phyloP scores from a whole-genome alignment of 2,113 vertebrate species.

The Genyomyrus donnyi region DNA sequence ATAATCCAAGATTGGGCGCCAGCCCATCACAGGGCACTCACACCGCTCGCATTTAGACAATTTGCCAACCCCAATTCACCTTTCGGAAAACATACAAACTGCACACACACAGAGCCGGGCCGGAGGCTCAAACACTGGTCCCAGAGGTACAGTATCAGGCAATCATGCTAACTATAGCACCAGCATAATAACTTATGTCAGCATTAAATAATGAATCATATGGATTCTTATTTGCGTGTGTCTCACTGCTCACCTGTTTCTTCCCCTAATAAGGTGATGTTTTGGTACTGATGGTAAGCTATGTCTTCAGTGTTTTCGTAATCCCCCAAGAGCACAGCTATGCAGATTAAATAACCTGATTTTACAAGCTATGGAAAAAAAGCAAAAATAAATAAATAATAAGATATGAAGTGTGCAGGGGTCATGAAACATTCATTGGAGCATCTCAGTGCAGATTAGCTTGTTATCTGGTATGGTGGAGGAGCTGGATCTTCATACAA shows the following conservation, averaged over 20 bases:
- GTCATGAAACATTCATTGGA: background rate
- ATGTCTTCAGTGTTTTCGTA: background rate
- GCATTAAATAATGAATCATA: background rate
- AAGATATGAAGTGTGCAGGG: background rate
- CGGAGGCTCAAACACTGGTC: background rate
- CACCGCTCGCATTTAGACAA: background rate
- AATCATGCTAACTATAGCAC: background rate
- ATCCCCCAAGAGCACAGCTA: background rate
- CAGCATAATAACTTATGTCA: background rate
- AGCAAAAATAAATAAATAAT: background rate
- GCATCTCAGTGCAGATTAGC: background rate
- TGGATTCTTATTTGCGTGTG: background rate
- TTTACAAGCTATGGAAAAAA: background rate
- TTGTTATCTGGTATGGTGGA: background rate
- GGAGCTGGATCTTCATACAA: background rate
- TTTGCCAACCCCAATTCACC: background rate
- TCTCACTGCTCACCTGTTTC: background rate
- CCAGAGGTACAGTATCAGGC: background rate
- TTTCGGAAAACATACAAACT: background rate
- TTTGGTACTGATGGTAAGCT: background rate
- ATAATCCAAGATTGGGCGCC: background rate
- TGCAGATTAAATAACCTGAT: background rate
- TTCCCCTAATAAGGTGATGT: background rate
- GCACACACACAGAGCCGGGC: background rate
- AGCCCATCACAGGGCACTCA: background rate